Base-by-base conservation (phyloP, 1,140 invertebrate genomes). In the Bombus confusus region DNA sequence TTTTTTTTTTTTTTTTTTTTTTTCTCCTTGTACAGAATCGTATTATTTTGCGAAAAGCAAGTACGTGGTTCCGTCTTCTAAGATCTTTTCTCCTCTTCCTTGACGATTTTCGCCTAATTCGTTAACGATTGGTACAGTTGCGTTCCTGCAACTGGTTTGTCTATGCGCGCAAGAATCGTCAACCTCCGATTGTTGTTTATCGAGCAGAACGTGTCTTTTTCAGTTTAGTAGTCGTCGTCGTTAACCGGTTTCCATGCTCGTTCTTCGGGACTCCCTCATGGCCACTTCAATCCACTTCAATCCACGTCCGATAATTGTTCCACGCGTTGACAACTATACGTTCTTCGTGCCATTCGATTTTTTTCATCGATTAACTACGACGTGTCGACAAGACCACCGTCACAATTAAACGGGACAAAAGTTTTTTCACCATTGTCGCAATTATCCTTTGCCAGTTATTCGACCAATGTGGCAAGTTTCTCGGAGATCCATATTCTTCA, bases 291-390 rank as follows among this genome's bases (percentile, higher is more conserved):
- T 77, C 28, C 79, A 3, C 39, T 57, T 73, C 52, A 1, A 73
- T 87, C 87, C 79, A 73, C 57, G 41, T 76, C 37, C 68, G 62
- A 88, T 88, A 87, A 88, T 88, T 87, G 79, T 87, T 62, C 39
- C 39, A 18, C 69, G 12, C n/a, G 5, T 41, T 47, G 80, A 81
- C 68, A 81, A 74, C 68, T 59, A 52, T 79, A 47, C 62, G 47
- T 62, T 43, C 39, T 41, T 74, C 68, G 52, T 72, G 31, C 87
- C 34, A 52, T 73, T 64, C 62, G 64, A 34, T 78, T 66, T 87
- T 74, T 88, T 74, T 73, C 25, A 34, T 28, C 69, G 47, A 81
- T 74, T 74, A 74, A 81, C 22, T 34, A 47, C 69, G 39, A 74
- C 52, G 39, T 28, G 52, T 81, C 69, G 69, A 13, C 28, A n/a